Base-by-base conservation (phyloP, 2,888 invertebrate genomes). In the Netelia melanura region DNA sequence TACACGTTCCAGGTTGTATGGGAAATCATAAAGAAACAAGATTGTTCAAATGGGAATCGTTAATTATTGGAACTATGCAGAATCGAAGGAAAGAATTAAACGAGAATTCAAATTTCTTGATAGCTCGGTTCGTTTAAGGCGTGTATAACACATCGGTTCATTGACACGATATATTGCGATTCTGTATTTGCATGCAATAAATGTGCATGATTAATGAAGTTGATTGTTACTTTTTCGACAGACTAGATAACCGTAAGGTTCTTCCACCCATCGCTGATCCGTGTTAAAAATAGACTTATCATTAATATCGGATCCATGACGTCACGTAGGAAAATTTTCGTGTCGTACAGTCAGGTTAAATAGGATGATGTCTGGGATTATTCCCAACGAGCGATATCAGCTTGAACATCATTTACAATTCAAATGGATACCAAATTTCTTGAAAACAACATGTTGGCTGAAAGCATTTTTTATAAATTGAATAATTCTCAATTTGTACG, bases 371-470 rank as follows among this genome's bases (percentile, higher is more conserved):
- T 43, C 25, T 61, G n/a, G 23, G 44, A 3, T 48, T 48, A 48
- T 48, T 14, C 14, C 14, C 11, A 14, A 6, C 23, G 17, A n/a
- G 6, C 23, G 58, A 65, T 3, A 56, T 48, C 6, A 14, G 14
- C 11, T 23, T n/a, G n/a, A 72, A 17, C 38, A 61, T n/a, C 14
- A 23, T 77, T 77, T 58, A 58, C 67, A 77, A 77, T 77, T 77
- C n/a, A 77, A 14, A 77, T 30, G 25, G 11, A 44, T 68, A 30
- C 30, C 30, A 30, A 30, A 30, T 30, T 30, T 30, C 3, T 30
- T 30, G 30, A 30, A 30, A 30, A 5, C 30, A 30, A 5, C 30
- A 5, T 5, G 25, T 25, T 25, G 25, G 25, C 3, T 3, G 25
- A 25, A 25, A 25, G 3, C 25, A 25, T 25, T 25, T 25, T 25